A percentile compares a stretch with the other conserved stretches of the same genome.
These are phyloP conservation scores for Myotis myotis DNA, from an alignment of 2,797 vertebrate genomes.

Conservation along the genomic window DNA sequence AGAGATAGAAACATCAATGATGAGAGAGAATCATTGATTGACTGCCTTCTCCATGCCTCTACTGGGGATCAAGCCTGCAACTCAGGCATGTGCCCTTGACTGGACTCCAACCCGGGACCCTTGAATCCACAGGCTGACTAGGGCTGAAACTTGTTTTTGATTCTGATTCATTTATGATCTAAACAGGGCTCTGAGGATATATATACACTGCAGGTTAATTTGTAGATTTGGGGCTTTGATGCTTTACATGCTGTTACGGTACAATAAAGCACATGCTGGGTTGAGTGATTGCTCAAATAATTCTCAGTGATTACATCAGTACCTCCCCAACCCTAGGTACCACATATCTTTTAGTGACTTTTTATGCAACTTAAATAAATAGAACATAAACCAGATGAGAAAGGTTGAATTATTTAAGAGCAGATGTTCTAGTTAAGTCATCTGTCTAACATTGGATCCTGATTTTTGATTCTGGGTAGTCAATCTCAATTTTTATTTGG, in stretches of 20 bases:
- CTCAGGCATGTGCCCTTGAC: too few relatives aligned
- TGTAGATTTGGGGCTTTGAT: slow-evolving; percentile 13
- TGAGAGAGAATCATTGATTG: too few relatives aligned
- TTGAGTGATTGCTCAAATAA: slow-evolving; percentile 43
- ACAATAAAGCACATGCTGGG: neutral
- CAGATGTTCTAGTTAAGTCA: neutral
- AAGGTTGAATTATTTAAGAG: neutral
- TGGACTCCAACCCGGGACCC: too few relatives aligned
- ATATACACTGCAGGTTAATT: neutral
- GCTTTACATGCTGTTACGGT: neutral
- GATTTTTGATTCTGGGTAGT: neutral
- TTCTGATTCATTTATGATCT: slow-evolving; percentile 25
- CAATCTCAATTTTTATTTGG: slow-evolving; percentile 8
- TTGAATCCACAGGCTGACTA: too few relatives aligned
- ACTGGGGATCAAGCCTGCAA: too few relatives aligned
- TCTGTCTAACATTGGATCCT: neutral
- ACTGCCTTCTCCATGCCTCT: too few relatives aligned
- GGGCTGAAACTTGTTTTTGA: neutral
- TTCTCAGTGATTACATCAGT: slow-evolving; percentile 26
- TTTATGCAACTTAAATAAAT: neutral
- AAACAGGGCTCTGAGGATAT: neutral
- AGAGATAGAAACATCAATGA: too few relatives aligned
- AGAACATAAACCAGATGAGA: neutral
- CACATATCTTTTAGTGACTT: neutral
- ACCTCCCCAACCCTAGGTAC: neutral